phyloP scores from a whole-genome alignment of 2,888 invertebrate genomes.

The Spilosoma lubricipeda region DNA sequence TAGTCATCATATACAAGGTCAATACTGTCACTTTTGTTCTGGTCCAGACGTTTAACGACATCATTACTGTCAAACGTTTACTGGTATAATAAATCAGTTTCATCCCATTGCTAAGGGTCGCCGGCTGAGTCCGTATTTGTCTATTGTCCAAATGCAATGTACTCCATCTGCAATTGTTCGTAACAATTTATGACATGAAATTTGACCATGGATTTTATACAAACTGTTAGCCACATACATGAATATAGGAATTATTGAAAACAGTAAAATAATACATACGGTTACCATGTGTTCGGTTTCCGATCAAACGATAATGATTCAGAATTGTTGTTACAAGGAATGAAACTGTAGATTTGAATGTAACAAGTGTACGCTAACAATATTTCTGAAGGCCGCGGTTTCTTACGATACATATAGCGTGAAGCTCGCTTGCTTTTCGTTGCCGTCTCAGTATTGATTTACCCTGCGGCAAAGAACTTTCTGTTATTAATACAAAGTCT shows the following conservation, averaged over 20 bases:
- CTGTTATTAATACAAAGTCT: conserved; percentile 61
- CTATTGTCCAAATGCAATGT: conserved; percentile 69
- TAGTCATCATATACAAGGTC: not conserved
- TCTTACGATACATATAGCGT: conserved; percentile 62
- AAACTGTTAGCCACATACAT: conserved; percentile 36
- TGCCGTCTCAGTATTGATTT: conserved; percentile 74
- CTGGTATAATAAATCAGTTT: conserved; percentile 50
- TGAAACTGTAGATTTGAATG: conserved; percentile 47
- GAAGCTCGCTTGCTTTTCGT: conserved; percentile 63
- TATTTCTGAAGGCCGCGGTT: conserved; percentile 56
- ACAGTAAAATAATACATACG: conserved; percentile 28
- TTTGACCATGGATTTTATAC: conserved; percentile 42
- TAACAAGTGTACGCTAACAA: conserved; percentile 54
- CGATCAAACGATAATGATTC: conserved; percentile 38
- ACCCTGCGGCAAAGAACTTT: conserved; percentile 68
- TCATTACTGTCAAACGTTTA: conserved; percentile 44
- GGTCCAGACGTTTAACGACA: conserved; percentile 37
- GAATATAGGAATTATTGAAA: conserved; percentile 26
- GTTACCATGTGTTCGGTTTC: conserved; percentile 36
- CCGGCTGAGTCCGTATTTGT: conserved; percentile 57
- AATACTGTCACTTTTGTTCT: conserved; percentile 32
- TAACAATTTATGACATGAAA: conserved; percentile 64
- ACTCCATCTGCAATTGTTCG: conserved; percentile 62
- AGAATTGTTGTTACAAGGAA: conserved; percentile 46
- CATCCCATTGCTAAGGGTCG: conserved; percentile 41